Evolutionary conservation across 2,888 invertebrate genomes (phyloP).

Genomic region (Smittia sp.): DNA sequence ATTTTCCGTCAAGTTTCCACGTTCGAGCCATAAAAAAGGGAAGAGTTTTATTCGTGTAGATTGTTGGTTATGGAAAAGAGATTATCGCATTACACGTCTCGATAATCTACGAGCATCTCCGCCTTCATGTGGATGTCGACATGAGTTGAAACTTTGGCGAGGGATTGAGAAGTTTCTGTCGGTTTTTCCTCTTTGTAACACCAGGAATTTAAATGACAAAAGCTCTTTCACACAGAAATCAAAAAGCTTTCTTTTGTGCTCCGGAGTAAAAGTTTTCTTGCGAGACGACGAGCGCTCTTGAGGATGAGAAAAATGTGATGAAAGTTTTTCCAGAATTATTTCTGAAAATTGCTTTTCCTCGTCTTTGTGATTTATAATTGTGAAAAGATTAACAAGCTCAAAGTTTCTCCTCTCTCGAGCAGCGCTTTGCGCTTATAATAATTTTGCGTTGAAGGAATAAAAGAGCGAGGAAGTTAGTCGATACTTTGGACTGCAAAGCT

Average conservation of each 20-base stretch:
- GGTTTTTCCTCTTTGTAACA: neutral
- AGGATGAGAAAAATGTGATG: neutral
- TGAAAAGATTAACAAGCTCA: too few species aligned
- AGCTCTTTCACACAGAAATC: neutral
- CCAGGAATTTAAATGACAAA: neutral
- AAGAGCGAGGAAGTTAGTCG: too few species aligned
- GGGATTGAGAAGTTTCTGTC: neutral
- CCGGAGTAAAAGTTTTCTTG: neutral
- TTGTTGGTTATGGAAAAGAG: slow-evolving; percentile 10
- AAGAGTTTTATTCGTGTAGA: neutral
- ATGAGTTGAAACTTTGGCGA: neutral
- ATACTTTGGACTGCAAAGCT: too few species aligned
- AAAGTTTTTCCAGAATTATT: neutral
- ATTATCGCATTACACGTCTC: slow-evolving; percentile 29
- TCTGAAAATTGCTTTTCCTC: too few species aligned
- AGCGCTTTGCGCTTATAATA: too few species aligned
- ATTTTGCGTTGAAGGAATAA: too few species aligned
- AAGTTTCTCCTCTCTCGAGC: too few species aligned
- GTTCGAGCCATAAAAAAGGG: neutral
- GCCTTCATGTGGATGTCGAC: neutral
- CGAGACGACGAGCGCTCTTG: too few species aligned
- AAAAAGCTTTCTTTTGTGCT: neutral
- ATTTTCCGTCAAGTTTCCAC: slow-evolving; percentile 2
- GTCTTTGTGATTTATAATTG: too few species aligned
- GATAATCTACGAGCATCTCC: slow-evolving; percentile 18